Percentiles rank a stretch among this genome's conserved stretches.
Conservation (phyloP, 2,888 invertebrate genomes). For the Conomelus anceps region DNA sequence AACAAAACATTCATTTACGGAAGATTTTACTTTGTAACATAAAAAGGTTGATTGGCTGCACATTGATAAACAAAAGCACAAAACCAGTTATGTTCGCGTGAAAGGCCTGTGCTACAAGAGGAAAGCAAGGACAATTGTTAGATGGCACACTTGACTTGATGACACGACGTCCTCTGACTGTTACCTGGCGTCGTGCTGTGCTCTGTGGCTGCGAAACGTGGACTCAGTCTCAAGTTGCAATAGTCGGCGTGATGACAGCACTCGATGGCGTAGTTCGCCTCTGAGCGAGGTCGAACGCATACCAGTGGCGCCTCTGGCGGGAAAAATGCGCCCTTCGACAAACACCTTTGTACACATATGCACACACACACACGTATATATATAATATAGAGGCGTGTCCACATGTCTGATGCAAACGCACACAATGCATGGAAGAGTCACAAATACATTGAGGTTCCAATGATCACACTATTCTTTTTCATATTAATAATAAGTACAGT, state of each 20-base stretch:
- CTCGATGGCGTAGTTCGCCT: conserved; percentile 12
- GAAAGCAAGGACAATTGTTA: neutral
- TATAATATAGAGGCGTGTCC: neutral
- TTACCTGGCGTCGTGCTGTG: conserved; percentile 25
- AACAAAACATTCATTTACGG: no score
- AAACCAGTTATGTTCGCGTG: neutral
- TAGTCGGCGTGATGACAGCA: conserved; percentile 55
- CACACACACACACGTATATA: neutral
- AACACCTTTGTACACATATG: conserved; percentile 43
- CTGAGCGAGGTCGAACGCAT: conserved; percentile 13
- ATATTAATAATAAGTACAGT: neutral
- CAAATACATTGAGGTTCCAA: neutral
- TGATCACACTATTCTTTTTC: neutral
- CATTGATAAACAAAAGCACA: neutral
- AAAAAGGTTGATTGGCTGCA: neutral
- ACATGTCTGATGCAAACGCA: neutral
- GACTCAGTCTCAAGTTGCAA: conserved; percentile 55
- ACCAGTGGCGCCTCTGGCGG: conserved; percentile 52
- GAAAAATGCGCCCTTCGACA: conserved; percentile 48
- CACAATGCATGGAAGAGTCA: neutral
- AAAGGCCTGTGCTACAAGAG: neutral
- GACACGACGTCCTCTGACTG: neutral
- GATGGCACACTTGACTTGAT: neutral
- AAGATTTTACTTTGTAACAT: neutral
- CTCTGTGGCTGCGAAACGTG: conserved; percentile 33